Evolutionary conservation across 2,888 invertebrate genomes (phyloP).

Genomic region (Ormia ochracea): DNA sequence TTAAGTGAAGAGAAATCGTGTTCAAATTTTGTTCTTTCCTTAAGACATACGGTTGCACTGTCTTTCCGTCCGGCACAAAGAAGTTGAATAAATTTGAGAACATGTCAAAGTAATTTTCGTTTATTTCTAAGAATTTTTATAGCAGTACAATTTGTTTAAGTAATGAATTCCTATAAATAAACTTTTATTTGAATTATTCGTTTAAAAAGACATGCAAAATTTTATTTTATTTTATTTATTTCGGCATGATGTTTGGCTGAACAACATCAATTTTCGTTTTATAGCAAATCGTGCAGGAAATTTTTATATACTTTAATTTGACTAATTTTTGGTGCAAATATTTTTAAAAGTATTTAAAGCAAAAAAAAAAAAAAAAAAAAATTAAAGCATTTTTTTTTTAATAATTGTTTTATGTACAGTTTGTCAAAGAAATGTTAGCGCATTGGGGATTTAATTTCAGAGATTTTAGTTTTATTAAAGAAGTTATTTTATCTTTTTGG

Average conservation of each 20-base stretch:
- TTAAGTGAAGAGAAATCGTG: neutral
- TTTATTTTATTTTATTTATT: neutral
- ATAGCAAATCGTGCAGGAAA: neutral
- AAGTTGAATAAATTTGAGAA: neutral
- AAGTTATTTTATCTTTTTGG: no score
- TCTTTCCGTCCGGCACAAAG: neutral
- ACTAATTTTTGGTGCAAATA: no score
- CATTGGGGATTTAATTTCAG: no score
- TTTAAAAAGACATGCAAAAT: neutral
- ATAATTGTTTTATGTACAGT: no score
- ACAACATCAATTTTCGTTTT: neutral
- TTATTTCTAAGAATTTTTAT: neutral
- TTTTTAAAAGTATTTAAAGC: no score
- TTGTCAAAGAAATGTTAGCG: no score
- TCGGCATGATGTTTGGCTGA: neutral
- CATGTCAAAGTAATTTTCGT: neutral
- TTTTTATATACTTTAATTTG: no score
- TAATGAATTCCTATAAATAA: neutral
- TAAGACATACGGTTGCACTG: neutral
- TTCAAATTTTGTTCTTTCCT: conserved; percentile 12
- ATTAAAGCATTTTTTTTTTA: no score
- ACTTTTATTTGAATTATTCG: neutral
- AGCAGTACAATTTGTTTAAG: neutral
- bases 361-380: no score
- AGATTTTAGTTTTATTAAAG: no score